Base-by-base conservation (phyloP, 1,140 invertebrate genomes). In the Tetramorium alpestre region DNA sequence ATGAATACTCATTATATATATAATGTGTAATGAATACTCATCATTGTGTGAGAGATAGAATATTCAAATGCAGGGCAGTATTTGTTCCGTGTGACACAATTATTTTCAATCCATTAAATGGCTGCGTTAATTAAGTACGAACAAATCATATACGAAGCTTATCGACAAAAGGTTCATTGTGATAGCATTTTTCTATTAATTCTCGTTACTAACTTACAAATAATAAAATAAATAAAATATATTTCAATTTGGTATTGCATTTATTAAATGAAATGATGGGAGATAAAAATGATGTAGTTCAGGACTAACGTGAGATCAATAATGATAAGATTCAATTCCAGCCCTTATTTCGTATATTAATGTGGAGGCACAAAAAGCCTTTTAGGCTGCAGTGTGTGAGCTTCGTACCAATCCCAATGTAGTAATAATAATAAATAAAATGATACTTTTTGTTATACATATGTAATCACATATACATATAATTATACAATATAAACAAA, bases 1-100 rank as follows among this genome's bases (percentile, higher is more conserved):
- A 76, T 76, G n/a, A 60, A 76, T 69, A 49, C 22, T n/a, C 5
- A 76, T 60, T n/a, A 18, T 22, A 25, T 38, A 18, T 76, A 60
- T 28, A 44, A 75, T 41, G 44, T 60, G 6, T 38, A 76, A 60
- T 60, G 22, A 22, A 56, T 65, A 38, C 33, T 56, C 13, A 44
- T 44, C 4, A 25, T 10, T 60, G 22, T 60, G 6, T 10, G n/a
- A 60, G 11, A 28, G 16, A 76, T 18, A 60, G 13, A 60, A 76
- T 25, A 60, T 44, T 60, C 16, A 76, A 60, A 60, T 60, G 16
- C 22, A 58, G 22, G 16, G 16, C 8, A 18, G 38, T 25, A 47
- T 44, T 58, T 44, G 56, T 76, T 25, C 13, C 18, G 13, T 6
- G 16, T 76, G 54, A 65, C 18, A 25, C 28, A 65, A 13, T 4